phyloP scores from a whole-genome alignment of 2,113 vertebrate genomes.

The Carassius carassius region DNA sequence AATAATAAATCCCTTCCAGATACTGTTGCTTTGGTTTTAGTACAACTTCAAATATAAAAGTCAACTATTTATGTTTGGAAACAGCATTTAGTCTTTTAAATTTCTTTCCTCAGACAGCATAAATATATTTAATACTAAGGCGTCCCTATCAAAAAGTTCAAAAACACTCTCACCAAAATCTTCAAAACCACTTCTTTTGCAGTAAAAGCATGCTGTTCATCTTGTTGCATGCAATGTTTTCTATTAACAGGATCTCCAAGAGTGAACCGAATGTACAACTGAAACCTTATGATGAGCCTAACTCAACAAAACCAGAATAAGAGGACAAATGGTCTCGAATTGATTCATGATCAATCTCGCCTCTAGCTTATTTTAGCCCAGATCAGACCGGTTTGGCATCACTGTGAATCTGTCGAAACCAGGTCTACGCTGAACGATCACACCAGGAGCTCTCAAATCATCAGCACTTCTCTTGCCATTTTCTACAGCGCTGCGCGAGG shows the following conservation, averaged over 20 bases:
- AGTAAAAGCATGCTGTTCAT: not conserved
- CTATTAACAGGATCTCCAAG: not conserved
- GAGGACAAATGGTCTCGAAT: not conserved
- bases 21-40: not conserved
- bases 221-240: not conserved
- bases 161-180: no score
- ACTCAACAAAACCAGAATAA: not conserved
- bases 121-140: not conserved
- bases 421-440: constrained; percentile 28
- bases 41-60: not conserved
- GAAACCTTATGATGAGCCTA: not conserved
- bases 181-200: no score
- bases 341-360: constrained; percentile 2
- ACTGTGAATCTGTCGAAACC: constrained; percentile 18
- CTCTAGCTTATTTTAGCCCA: not conserved
- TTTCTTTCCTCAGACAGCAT: no score
- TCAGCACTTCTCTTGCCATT: constrained; percentile 15
- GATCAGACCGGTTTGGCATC: not conserved
- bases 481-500: constrained; percentile 7
- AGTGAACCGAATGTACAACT: not conserved
- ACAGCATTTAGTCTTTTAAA: not conserved
- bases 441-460: constrained; percentile 36
- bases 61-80: not conserved
- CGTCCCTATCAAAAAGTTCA: no score
- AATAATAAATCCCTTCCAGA: not conserved